Base-by-base conservation (phyloP, 1,140 invertebrate genomes). In the Samia ricini region DNA sequence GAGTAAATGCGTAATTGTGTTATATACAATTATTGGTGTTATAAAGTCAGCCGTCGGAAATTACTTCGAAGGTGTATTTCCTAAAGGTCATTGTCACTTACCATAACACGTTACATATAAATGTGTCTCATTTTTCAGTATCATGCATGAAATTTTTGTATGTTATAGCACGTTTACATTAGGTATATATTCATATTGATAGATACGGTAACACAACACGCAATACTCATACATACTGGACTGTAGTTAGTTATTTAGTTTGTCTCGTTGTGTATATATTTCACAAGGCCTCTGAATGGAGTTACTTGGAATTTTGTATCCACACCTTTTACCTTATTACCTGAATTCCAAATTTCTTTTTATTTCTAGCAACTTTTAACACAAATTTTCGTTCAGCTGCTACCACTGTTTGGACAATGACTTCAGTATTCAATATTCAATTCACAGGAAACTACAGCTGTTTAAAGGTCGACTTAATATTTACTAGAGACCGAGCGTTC, bases 361-460 rank as follows among this genome's bases (percentile, higher is more conserved):
- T 61, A n/a, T n/a, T n/a, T n/a, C 48, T 21, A 65, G 61, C 61
- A 69, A 65, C 64, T 55, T 63, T 60, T 48, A 65, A 66, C 24
- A 59, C 42, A 56, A 8, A 3, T 58, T 62, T 60, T 10, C 57
- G 52, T 21, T 61, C 29, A 57, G 56, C 58, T 60, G 64, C 22
- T 18, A 29, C 24, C 0, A 7, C 21, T 74, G 66, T 71, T 71
- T 59, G 69, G 69, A 72, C 68, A 71, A 75, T 77, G 85, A 81
- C 73, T 75, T 77, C 76, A 81, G n/a, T n/a, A n/a, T n/a, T n/a
- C 62, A 62, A 76, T 83, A 68, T 83, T 85, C 72, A 81, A 74
- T 90, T 80, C 83, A 75, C 92, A 97, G 96, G 95, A 91, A 96
- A 97, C 93, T 97, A 96, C 94, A 97, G 95, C 93, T 97, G 96